Evolutionary conservation across 2,113 vertebrate species (phyloP), one percentile per base, ranked within the genome.

Genomic region (Epinephelus moara): DNA sequence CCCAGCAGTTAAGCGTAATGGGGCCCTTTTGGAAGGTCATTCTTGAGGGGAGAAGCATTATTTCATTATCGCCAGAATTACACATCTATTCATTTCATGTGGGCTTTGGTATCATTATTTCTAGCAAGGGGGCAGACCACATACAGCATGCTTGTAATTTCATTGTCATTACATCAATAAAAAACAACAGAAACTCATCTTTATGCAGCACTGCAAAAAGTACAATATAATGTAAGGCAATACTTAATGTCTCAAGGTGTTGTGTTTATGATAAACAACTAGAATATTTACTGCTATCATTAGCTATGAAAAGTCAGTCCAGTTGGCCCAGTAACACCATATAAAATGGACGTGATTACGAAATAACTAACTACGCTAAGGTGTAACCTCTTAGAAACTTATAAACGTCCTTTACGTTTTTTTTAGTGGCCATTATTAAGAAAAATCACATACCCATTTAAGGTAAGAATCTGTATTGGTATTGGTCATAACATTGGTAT

Each of bases 21-120:
- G 10, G 17, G 25, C 50, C 25, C 10, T 27, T 77, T 67, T 63
- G 45, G 79, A 87, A 86, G 71, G 19, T 78, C 59, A 82, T 42
- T 62, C 40, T 37, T 64, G 19, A 66, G 19, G 33, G 27, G 37
- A 69, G 60, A 45, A 45, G 21, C 1, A 66, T 60, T 63, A 6
- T 67, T 42, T 79, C 18, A 64, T 5, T 18, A 47, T 40, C 27
- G 52, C 27, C 3, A 50, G 55, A 60, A 76, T 63, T 7, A 17
- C 12, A 53, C 45, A 52, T 57, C 4, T n/a, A 6, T 67, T 66
- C 5, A 60, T 61, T 69, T 59, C 2, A 56, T 40, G 12, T 60
- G 37, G 61, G 27, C 50, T 69, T 68, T 49, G 30, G 3, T 55
- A 49, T 68, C 21, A 62, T 37, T 6, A 10, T 33, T 40, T 57